Conservation (phyloP, 2,113 vertebrate species). For the Carassius gibelio region DNA sequence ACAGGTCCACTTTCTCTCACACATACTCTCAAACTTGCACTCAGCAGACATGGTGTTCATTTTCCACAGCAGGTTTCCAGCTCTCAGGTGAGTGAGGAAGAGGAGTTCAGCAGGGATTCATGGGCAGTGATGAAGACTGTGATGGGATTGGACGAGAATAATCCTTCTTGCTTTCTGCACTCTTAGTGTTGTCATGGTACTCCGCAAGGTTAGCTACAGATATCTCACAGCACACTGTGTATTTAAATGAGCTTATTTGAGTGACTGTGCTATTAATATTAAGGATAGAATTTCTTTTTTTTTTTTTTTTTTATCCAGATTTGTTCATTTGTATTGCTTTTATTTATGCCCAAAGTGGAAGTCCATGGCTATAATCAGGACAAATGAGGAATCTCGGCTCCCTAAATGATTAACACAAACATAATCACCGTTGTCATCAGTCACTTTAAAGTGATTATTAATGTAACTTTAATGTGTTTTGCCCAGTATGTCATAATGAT, state of each 20-base stretch:
- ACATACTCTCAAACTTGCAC: not conserved
- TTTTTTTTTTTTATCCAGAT: not conserved
- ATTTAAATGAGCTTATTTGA: not conserved
- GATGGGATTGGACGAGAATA: constrained; percentile 87
- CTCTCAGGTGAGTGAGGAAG: constrained; percentile 78
- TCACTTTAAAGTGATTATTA: constrained; percentile 61
- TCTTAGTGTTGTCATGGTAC: constrained; percentile 92
- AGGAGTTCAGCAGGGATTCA: constrained; percentile 85
- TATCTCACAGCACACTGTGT: not conserved
- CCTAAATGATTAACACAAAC: constrained; percentile 63
- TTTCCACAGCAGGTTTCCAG: constrained; percentile 62
- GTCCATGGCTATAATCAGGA: constrained; percentile 62
- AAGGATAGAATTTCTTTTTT: not conserved
- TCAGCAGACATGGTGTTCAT: not conserved
- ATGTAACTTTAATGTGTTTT: constrained; percentile 53
- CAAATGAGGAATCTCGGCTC: constrained; percentile 58
- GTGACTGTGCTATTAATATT: not conserved
- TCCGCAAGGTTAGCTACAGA: constrained; percentile 82
- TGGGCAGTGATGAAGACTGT: constrained; percentile 89
- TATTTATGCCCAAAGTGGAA: constrained; percentile 33
- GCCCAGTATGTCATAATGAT: constrained; percentile 42
- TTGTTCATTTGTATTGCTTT: not conserved
- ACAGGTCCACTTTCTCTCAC: not conserved
- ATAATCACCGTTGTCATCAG: constrained; percentile 56
- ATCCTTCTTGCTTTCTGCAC: constrained; percentile 86